phyloP scores from a whole-genome alignment of 2,113 vertebrate species.

The Microcebus murinus region DNA sequence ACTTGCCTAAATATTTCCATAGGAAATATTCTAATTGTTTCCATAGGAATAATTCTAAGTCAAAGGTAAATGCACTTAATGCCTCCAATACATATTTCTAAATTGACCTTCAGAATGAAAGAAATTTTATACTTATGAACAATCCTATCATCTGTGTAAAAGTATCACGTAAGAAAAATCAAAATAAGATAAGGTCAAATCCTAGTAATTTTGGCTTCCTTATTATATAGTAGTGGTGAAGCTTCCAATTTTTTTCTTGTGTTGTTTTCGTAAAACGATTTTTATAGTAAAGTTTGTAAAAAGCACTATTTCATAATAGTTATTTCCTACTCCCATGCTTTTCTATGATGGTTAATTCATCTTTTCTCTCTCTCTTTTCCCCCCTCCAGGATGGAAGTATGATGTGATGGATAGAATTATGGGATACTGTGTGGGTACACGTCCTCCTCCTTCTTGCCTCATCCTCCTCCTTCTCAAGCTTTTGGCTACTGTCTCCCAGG shows the following conservation, averaged over 20 bases:
- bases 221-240: background rate
- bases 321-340: background rate
- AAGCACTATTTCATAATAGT: background rate
- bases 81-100: background rate
- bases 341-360: slow-evolving; percentile 35
- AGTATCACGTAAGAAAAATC: background rate
- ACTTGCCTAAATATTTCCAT: background rate
- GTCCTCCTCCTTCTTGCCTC: slow-evolving; percentile 86
- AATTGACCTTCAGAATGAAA: background rate
- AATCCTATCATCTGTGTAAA: background rate
- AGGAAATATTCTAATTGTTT: background rate
- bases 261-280: background rate
- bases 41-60: background rate
- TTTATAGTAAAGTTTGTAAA: background rate
- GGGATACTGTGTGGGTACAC: slow-evolving; percentile 91
- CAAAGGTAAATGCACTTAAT: background rate
- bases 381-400: slow-evolving; percentile 89
- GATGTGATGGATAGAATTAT: slow-evolving; percentile 95
- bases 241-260: background rate
- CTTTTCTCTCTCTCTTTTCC: slow-evolving; percentile 71
- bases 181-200: background rate
- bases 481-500: slow-evolving; percentile 86
- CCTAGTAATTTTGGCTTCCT: background rate
- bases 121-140: background rate
- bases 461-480: slow-evolving; percentile 88